Evolutionary conservation across 2,888 invertebrate species (phyloP).

Genomic region (Mycalesis mineus): DNA sequence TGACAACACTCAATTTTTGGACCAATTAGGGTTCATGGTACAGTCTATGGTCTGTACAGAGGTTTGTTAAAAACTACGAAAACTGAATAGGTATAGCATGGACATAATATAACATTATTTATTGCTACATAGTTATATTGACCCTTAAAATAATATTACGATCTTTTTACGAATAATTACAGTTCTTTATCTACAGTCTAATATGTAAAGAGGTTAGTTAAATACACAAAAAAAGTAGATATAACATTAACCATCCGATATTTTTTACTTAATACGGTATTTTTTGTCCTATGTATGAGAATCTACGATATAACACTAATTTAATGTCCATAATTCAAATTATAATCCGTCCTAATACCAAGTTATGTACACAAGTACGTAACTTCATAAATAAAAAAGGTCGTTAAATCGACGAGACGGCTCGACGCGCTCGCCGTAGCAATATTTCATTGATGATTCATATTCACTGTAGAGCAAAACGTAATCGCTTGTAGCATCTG

Average conservation of each 20-base stretch:
- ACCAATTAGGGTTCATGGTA: not conserved
- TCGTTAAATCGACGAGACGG: slow-evolving; percentile 4
- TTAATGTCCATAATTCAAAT: no score
- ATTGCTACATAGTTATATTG: not conserved
- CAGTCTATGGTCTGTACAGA: not conserved
- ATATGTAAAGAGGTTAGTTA: no score
- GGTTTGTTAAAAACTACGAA: not conserved
- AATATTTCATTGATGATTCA: slow-evolving; percentile 29
- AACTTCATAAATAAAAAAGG: not conserved
- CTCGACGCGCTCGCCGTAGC: slow-evolving; percentile 8
- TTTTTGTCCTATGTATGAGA: no score
- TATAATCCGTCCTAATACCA: not conserved
- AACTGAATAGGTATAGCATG: not conserved
- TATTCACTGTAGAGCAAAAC: slow-evolving; percentile 10
- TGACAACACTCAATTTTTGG: not conserved
- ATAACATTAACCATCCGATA: no score
- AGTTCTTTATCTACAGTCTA: no score
- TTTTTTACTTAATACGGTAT: no score
- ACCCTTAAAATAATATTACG: no score
- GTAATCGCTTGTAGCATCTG: slow-evolving; percentile 27
- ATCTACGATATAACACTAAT: no score
- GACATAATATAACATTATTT: not conserved
- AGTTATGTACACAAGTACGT: not conserved
- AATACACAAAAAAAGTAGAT: no score
- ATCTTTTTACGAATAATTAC: no score